Percentiles rank a stretch among this genome's conserved stretches.
These are phyloP conservation scores for Nipponia nippon DNA, from an alignment of 2,113 vertebrate species.

Conservation along the genomic window DNA sequence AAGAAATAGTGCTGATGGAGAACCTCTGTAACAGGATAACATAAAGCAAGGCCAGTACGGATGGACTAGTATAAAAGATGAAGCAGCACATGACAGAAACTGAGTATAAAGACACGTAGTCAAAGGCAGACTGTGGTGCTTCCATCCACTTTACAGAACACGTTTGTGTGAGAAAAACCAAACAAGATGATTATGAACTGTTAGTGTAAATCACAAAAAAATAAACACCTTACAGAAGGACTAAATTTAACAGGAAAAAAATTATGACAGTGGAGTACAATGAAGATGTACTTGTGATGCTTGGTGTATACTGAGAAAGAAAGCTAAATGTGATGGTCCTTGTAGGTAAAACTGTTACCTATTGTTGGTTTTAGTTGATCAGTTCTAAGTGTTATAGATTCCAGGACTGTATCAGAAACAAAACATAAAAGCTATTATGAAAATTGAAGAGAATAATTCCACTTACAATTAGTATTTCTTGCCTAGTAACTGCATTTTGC, in stretches of 20 bases:
- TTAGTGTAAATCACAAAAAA: neutral
- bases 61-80: neutral
- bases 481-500: neutral
- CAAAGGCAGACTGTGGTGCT: neutral
- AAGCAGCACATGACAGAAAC: neutral
- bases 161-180: neutral
- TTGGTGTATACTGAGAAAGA: neutral
- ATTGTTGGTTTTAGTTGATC: neutral
- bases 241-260: neutral
- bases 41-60: neutral
- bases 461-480: neutral
- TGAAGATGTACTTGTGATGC: neutral
- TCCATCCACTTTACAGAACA: neutral
- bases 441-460: neutral
- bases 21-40: neutral
- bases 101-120: neutral
- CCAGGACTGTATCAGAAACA: constrained; percentile 7
- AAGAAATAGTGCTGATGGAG: neutral
- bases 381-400: constrained; percentile 16
- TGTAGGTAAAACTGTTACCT: neutral
- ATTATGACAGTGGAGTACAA: neutral
- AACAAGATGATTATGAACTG: neutral
- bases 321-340: neutral
- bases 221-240: neutral
- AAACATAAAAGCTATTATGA: neutral